A percentile compares a stretch with the other conserved stretches of the same genome.
These are phyloP conservation scores for Sylvia borin DNA, from an alignment of 2,797 vertebrate genomes.

Conservation along the genomic window DNA sequence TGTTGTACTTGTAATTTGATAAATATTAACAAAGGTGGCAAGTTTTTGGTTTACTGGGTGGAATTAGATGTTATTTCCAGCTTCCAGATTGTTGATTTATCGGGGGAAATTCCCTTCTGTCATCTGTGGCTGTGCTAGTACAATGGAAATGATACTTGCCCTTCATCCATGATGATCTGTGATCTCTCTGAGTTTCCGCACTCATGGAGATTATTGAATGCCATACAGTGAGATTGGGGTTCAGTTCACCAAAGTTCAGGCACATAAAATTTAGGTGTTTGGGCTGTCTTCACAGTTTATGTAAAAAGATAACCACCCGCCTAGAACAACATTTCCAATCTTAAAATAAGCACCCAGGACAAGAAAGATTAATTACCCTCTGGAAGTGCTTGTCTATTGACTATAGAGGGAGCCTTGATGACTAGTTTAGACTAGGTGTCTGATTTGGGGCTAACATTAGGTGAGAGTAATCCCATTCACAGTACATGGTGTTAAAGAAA, in stretches of 20 bases:
- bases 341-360: constrained; percentile 23
- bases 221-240: neutral
- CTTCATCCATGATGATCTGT: neutral
- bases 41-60: neutral
- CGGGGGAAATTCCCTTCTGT: neutral
- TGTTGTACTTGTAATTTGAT: neutral
- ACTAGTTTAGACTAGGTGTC: constrained; percentile 12
- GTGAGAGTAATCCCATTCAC: constrained; percentile 8
- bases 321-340: neutral
- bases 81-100: neutral
- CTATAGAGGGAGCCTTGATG: constrained; percentile 29
- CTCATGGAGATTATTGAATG: neutral
- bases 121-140: neutral
- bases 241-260: neutral
- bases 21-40: neutral
- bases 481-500: neutral
- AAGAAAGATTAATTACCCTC: constrained; percentile 20
- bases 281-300: neutral
- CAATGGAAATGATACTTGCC: neutral
- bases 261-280: neutral
- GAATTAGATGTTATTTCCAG: neutral
- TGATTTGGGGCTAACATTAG: constrained; percentile 36
- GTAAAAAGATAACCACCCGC: neutral
- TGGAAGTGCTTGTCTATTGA: neutral
- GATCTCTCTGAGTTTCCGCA: neutral